A percentile compares a stretch with the other conserved stretches of the same genome.
phyloP scores from a whole-genome alignment of 1,140 invertebrate species.

The Bombus cullumanus region DNA sequence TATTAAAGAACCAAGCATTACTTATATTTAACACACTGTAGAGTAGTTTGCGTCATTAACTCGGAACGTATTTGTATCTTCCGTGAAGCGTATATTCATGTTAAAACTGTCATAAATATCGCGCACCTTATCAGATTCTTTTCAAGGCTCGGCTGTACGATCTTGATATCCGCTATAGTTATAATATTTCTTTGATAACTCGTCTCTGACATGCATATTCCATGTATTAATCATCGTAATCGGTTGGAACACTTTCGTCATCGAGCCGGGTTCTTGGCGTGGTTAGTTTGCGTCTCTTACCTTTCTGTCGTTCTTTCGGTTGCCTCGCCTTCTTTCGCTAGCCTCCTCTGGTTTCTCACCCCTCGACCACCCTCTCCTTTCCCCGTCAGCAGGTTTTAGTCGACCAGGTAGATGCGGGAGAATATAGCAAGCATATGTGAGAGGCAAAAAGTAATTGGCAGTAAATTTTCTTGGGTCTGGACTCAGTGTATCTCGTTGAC shows the following conservation, averaged over 20 bases:
- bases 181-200: constrained; percentile 24
- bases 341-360: background rate
- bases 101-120: constrained; percentile 20
- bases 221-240: constrained; percentile 34
- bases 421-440: constrained; percentile 42
- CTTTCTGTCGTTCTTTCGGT: too few relatives aligned
- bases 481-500: constrained; percentile 28
- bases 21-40: background rate
- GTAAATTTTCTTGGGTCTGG: constrained; percentile 54
- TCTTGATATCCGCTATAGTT: constrained; percentile 21
- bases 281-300: too few relatives aligned
- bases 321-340: too few relatives aligned
- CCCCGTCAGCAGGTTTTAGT: constrained; percentile 38
- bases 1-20: background rate
- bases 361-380: background rate
- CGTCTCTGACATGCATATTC: constrained; percentile 31
- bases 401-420: constrained; percentile 49
- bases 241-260: constrained; percentile 26
- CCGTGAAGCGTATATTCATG: background rate
- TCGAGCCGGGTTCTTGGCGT: background rate
- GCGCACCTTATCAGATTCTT: constrained; percentile 30
- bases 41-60: constrained; percentile 1
- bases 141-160: background rate
- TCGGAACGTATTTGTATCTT: background rate
- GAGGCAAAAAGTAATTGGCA: constrained; percentile 63